A percentile compares a stretch with the other conserved stretches of the same genome.
Conservation (phyloP, 2,113 vertebrate species). For the Lamprotornis superbus region DNA sequence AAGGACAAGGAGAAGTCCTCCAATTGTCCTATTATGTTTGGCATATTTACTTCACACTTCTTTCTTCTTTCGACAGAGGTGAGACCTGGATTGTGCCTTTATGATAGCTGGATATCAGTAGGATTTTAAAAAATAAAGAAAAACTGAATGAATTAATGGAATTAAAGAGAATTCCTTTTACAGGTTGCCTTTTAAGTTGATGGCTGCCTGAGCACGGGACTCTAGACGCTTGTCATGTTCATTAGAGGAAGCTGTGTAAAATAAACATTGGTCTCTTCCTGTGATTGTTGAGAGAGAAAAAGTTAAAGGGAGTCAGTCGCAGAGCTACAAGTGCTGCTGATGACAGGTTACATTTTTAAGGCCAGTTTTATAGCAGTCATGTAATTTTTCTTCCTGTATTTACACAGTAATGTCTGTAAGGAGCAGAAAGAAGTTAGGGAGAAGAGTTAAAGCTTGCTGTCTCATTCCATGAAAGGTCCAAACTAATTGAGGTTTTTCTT, state of each 20-base stretch:
- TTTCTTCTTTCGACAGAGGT: background rate
- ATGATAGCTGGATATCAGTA: background rate
- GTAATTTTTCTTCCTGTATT: background rate
- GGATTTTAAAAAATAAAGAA: background rate
- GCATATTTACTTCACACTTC: background rate
- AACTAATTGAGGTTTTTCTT: background rate
- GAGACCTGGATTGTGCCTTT: background rate
- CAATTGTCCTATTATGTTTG: background rate
- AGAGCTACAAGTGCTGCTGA: background rate
- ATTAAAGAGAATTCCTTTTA: background rate
- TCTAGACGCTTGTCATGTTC: background rate
- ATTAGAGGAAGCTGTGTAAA: background rate
- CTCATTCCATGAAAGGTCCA: background rate
- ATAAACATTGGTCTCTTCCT: background rate
- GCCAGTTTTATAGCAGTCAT: background rate
- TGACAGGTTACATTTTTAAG: slow-evolving; percentile 3
- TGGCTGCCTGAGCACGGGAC: background rate
- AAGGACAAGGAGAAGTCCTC: background rate
- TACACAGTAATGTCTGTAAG: background rate
- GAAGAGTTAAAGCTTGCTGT: background rate
- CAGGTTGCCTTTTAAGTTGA: background rate
- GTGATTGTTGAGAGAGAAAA: background rate
- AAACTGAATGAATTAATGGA: background rate
- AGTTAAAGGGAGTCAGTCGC: background rate
- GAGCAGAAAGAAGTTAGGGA: background rate